Base-by-base conservation (phyloP, 2,888 invertebrate genomes). In the Bombylius major region DNA sequence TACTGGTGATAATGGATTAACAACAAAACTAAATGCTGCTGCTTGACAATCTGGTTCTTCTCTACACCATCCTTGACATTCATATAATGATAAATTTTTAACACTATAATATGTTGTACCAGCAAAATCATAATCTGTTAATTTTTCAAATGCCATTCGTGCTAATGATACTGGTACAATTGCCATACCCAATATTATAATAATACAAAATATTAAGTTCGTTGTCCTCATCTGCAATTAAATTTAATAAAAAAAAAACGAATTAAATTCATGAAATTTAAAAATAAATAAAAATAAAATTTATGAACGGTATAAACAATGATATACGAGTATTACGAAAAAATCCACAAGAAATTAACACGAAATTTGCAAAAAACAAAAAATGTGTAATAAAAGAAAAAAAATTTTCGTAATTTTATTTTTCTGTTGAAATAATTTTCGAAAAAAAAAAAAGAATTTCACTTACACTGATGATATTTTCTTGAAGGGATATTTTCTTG, bases 11-110 rank as follows among this genome's bases (percentile, higher is more conserved):
- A 94, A 73, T 9, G 94, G 94, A 72, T 94, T 94, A 59, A 92
- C 80, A 46, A 94, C 93, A 74, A 94, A 94, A 76, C 92, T 92
- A 73, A 94, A 95, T 5, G 91, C 87, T 6, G 92, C 93, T 4
- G 94, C 92, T 68, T 89, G 90, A 68, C 94, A 94, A 68, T 92
- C 91, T 0, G 87, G 83, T 66, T 94, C 93, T 70, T 94, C 92
- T 52, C 92, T 80, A 72, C 94, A 95, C 93, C 93, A 94, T 42
- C 92, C 92, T 71, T 94, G 92, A 72, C 94, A 95, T 75, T 94
- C 93, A 77, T 91, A 92, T 50, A 95, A 78, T 14, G 92, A 90
- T 48, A 94, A 79, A 75, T 95, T 95, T 70, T 91, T 85, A 54
- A 92, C 91, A 54, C 88, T 92, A 77, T 92, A 93, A 73, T 94